Conservation (phyloP, 1,140 invertebrate genomes). For the Macrobrachium nipponense region DNA sequence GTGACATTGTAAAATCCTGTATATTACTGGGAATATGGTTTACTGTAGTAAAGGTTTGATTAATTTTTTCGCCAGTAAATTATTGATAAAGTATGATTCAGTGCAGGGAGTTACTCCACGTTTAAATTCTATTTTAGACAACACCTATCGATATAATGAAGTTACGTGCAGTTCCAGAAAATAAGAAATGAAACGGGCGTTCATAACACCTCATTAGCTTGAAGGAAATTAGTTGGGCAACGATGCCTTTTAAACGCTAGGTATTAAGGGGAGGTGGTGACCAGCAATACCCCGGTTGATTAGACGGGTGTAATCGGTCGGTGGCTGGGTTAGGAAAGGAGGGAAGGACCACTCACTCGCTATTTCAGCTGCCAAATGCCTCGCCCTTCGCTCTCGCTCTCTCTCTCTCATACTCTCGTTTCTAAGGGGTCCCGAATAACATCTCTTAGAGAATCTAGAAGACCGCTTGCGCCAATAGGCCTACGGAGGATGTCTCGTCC, state of each 20-base stretch:
- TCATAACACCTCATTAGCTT: background rate
- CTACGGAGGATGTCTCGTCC: background rate
- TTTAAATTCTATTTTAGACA: too few relatives aligned
- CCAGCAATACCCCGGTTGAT: constrained; percentile 56
- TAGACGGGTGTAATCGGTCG: constrained; percentile 51
- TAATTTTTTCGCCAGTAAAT: too few relatives aligned
- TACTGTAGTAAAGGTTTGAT: too few relatives aligned
- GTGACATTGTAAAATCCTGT: too few relatives aligned
- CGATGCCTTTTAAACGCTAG: constrained; percentile 38
- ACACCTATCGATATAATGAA: too few relatives aligned
- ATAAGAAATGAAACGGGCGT: too few relatives aligned
- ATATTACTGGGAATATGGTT: too few relatives aligned
- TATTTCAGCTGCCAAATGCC: constrained; percentile 9
- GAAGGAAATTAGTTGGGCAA: background rate
- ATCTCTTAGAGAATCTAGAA: constrained; percentile 1
- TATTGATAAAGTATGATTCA: too few relatives aligned
- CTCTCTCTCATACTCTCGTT: background rate
- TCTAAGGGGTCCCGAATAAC: background rate
- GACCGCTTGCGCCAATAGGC: background rate
- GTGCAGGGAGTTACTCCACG: too few relatives aligned
- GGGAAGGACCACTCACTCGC: constrained; percentile 49
- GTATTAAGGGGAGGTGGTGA: constrained; percentile 23
- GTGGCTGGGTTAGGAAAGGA: constrained; percentile 36
- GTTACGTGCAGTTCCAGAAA: too few relatives aligned
- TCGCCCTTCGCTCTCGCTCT: too few relatives aligned